Evolutionary conservation across 2,797 vertebrate genomes (phyloP).

Genomic region (Psittacula echo): DNA sequence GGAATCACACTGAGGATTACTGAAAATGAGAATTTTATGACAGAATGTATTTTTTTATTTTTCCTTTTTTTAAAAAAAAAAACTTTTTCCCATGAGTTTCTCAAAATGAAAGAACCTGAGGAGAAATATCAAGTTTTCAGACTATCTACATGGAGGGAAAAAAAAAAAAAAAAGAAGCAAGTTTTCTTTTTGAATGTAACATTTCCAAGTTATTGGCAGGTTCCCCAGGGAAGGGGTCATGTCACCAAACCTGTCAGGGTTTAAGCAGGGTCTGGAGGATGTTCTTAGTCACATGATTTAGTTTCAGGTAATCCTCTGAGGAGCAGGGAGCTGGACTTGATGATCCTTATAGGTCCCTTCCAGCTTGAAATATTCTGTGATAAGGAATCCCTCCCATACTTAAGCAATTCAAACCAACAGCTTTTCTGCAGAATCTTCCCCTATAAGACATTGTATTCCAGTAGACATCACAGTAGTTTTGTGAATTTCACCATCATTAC

Average conservation of each 20-base stretch:
- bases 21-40: not conserved
- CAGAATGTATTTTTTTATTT: not conserved
- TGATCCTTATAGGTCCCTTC: not conserved
- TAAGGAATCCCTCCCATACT: not conserved
- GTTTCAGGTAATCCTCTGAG: not conserved
- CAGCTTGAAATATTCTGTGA: not conserved
- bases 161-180: not conserved
- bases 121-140: not conserved
- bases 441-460: not conserved
- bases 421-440: not conserved
- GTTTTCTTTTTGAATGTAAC: not conserved
- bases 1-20: not conserved
- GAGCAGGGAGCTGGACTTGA: not conserved
- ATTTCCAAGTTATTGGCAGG: not conserved
- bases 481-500: not conserved
- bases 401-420: not conserved
- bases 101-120: not conserved
- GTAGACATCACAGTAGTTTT: not conserved
- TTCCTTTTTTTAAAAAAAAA: not conserved
- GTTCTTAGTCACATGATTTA: not conserved
- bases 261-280: fast-evolving
- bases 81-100: not conserved
- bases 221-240: not conserved
- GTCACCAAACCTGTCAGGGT: not conserved
- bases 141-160: not conserved